phyloP scores from a whole-genome alignment of 2,797 vertebrate genomes.

The Taenioides sp. region DNA sequence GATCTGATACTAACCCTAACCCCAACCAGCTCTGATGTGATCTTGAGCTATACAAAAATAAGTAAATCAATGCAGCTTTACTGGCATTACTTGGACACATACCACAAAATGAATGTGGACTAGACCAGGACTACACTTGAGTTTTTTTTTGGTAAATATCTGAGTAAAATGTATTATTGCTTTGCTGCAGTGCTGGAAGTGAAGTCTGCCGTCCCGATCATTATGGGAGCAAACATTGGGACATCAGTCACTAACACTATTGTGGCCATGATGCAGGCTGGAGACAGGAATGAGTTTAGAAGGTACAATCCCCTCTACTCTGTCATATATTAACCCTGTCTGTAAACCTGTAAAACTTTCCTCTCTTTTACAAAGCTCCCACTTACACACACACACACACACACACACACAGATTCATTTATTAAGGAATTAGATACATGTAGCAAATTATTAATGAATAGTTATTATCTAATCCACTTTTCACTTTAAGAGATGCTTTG shows the following conservation, averaged over 20 bases:
- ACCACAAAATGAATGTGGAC: too few species aligned
- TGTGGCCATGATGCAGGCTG: conserved; percentile 95
- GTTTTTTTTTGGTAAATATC: not conserved
- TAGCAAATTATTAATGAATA: not conserved
- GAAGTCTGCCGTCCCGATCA: conserved; percentile 87
- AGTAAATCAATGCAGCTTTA: too few species aligned
- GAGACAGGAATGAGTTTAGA: conserved; percentile 93
- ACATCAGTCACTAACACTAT: conserved; percentile 98
- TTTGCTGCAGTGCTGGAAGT: conserved; percentile 84
- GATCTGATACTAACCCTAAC: too few species aligned
- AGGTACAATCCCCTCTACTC: conserved; percentile 75
- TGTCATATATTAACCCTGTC: not conserved
- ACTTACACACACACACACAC: not conserved
- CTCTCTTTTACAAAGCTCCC: not conserved
- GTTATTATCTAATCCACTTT: not conserved
- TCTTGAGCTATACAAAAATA: too few species aligned
- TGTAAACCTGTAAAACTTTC: too few species aligned
- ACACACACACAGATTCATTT: not conserved
- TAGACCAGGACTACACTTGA: too few species aligned
- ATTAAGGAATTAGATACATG: not conserved
- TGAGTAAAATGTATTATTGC: not conserved
- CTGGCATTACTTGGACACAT: too few species aligned
- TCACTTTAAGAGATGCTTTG: too few species aligned
- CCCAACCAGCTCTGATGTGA: too few species aligned
- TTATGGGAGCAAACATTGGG: conserved; percentile 98